Evolutionary conservation across 2,888 invertebrate species (phyloP).

Genomic region (Ormyrus thymus): DNA sequence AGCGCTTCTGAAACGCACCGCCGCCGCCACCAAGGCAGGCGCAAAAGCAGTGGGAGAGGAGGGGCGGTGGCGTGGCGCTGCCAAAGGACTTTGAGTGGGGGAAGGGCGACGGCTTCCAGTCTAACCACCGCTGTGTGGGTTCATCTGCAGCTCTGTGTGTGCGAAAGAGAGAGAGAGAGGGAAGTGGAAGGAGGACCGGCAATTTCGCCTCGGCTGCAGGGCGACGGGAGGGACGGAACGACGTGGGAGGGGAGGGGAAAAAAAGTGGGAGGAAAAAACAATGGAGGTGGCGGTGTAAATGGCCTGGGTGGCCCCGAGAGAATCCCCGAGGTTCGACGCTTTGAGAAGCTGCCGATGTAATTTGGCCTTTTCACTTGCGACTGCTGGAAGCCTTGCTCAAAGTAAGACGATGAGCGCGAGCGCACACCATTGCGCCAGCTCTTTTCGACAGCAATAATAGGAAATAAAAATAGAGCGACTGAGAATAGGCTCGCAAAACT

Average conservation of each 20-base stretch:
- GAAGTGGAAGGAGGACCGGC: not conserved
- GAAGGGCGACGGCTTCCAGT: slow-evolving; percentile 34
- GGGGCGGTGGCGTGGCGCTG: not conserved
- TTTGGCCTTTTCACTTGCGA: not conserved
- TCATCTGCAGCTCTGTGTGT: too few relatives aligned
- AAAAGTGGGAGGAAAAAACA: not conserved
- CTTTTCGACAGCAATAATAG: too few relatives aligned
- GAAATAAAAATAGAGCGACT: too few relatives aligned
- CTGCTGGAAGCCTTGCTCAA: not conserved
- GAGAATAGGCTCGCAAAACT: not conserved
- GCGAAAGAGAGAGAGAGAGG: slow-evolving; percentile 5
- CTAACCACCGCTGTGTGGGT: too few relatives aligned
- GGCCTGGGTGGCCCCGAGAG: slow-evolving; percentile 36
- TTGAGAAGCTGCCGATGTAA: not conserved
- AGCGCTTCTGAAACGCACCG: not conserved
- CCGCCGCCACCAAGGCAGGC: not conserved
- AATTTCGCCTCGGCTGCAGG: too few relatives aligned
- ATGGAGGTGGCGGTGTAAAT: slow-evolving; percentile 25
- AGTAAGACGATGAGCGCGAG: not conserved
- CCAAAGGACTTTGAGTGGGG: not conserved
- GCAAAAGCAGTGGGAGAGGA: not conserved
- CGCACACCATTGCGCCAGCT: not conserved
- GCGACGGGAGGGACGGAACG: too few relatives aligned
- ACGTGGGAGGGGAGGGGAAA: not conserved
- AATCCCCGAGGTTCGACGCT: slow-evolving; percentile 8